Evolutionary conservation across 1,140 invertebrate species (phyloP).

Genomic region (Eupeodes corollae): DNA sequence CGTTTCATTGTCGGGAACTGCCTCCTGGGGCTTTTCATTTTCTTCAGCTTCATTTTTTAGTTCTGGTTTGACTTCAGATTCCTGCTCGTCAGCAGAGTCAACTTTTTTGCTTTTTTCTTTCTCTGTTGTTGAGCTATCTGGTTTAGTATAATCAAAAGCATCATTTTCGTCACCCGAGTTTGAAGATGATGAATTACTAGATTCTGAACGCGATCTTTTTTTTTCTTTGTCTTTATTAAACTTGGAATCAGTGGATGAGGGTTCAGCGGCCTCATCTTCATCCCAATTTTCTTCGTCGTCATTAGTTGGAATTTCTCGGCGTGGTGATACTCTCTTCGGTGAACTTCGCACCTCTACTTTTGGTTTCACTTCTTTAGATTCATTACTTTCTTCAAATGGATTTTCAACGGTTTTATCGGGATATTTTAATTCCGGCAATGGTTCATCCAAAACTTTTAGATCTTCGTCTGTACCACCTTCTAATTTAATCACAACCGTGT

Average conservation of each 20-base stretch:
- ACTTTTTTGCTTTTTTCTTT: slow-evolving; percentile 9
- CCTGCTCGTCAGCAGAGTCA: slow-evolving; percentile 21
- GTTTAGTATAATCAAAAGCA: slow-evolving; percentile 7
- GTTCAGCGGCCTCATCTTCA: slow-evolving; percentile 28
- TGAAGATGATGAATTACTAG: neutral
- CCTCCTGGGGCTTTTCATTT: slow-evolving; percentile 4
- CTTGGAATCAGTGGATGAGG: slow-evolving; percentile 4
- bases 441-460: slow-evolving; percentile 66
- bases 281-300: slow-evolving; percentile 39
- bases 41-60: slow-evolving; percentile 2
- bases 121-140: slow-evolving; percentile 2
- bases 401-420: no score
- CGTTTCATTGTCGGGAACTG: slow-evolving; percentile 5
- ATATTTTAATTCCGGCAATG: no score
- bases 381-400: no score
- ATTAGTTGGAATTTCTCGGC: slow-evolving; percentile 8
- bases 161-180: slow-evolving; percentile 3
- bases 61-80: slow-evolving; percentile 22
- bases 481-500: slow-evolving; percentile 92
- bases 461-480: slow-evolving; percentile 96
- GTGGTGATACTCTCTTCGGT: slow-evolving; percentile 22
- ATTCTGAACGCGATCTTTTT: neutral
- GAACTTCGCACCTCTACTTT: slow-evolving; percentile 9
- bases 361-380: no score
- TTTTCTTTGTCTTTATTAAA: neutral